These are phyloP conservation scores for Taxidea taxus DNA, from an alignment of 2,113 vertebrate genomes.

Conservation along the genomic window DNA sequence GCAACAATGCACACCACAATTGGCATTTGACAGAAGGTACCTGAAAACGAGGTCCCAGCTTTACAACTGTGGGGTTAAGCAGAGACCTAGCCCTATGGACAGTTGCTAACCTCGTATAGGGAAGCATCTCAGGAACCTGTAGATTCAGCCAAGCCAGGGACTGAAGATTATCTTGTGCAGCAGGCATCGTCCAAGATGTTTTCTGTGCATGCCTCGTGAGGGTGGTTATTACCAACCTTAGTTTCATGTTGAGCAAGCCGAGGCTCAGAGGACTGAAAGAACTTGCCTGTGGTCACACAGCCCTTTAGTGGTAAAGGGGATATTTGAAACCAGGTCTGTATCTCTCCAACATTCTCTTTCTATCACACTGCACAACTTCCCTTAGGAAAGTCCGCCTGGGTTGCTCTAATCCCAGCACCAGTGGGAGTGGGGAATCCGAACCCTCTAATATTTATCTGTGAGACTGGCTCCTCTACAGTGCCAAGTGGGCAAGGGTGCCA, in stretches of 20 bases:
- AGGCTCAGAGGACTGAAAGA: neutral
- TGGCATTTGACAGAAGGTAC: neutral
- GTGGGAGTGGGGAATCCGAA: neutral
- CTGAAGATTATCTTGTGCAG: rapidly evolving
- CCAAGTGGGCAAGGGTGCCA: slow-evolving; percentile 14
- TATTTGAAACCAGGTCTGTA: neutral
- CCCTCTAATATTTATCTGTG: neutral
- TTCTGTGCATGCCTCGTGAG: neutral
- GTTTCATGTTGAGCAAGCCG: neutral
- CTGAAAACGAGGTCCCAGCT: neutral
- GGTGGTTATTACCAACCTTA: neutral
- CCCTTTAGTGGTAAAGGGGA: neutral
- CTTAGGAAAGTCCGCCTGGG: neutral
- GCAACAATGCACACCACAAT: neutral
- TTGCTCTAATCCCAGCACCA: neutral
- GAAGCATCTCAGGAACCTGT: neutral
- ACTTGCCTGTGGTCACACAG: neutral
- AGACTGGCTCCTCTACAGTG: neutral
- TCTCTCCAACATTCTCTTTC: neutral
- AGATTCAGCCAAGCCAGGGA: neutral
- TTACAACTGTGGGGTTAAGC: neutral
- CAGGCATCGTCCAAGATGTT: no score
- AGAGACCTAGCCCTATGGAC: neutral
- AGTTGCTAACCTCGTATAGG: neutral
- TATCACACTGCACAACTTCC: neutral